Conservation (phyloP, 2,888 invertebrate genomes). For the Lissocephala sabroskyi region DNA sequence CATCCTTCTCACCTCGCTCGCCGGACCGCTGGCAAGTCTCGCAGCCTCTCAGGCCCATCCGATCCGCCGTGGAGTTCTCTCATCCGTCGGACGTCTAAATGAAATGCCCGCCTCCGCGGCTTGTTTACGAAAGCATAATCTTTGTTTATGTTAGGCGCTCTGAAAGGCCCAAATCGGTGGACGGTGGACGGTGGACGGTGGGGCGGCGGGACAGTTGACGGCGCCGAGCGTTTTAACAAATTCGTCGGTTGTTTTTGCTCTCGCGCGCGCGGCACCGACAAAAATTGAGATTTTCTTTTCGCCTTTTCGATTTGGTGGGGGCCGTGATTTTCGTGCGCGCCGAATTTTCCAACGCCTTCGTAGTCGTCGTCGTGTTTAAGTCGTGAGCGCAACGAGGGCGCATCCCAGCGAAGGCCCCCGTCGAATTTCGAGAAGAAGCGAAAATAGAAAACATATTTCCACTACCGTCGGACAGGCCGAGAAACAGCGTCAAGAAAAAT, state of each 20-base stretch:
- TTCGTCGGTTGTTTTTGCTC: conserved; percentile 45
- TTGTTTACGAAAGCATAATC: conserved; percentile 53
- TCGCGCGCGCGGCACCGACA: conserved; percentile 17
- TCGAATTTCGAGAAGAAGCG: background rate
- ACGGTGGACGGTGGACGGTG: too few species aligned
- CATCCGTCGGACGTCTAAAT: too few species aligned
- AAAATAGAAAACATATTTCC: conserved; percentile 32
- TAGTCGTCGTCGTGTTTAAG: conserved; percentile 65
- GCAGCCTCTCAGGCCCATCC: conserved; percentile 22
- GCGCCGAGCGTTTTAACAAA: conserved; percentile 29
- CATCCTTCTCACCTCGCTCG: too few species aligned
- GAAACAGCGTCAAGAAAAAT: conserved; percentile 19
- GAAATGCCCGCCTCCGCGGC: too few species aligned
- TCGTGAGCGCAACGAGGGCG: conserved; percentile 68
- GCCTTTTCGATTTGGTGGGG: too few species aligned
- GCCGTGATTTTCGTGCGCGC: too few species aligned
- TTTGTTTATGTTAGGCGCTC: conserved; percentile 45
- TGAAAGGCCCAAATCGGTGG: too few species aligned
- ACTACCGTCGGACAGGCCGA: conserved; percentile 21
- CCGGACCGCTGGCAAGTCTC: conserved; percentile 5
- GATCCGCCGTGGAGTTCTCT: too few species aligned
- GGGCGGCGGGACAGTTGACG: too few species aligned
- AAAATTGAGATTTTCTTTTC: too few species aligned
- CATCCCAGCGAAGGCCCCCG: conserved; percentile 23
- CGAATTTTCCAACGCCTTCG: conserved; percentile 29